Conservation (phyloP, 2,797 vertebrate genomes). For the Ibycter americanus region DNA sequence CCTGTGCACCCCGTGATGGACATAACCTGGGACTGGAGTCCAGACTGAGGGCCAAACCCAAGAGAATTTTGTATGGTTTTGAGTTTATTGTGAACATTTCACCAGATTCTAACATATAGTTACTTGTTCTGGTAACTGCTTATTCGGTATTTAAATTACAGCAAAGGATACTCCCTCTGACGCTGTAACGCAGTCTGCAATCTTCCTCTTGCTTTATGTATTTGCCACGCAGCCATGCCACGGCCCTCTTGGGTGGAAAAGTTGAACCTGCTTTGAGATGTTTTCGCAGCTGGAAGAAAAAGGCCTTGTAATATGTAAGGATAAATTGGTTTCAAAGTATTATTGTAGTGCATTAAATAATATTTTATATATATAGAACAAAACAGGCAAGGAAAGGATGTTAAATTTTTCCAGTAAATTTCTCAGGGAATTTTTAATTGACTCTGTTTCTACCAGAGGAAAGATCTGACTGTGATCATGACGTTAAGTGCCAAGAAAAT, state of each 20-base stretch:
- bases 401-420: neutral
- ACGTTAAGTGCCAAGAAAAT: neutral
- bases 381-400: neutral
- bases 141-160: neutral
- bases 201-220: neutral
- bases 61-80: neutral
- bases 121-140: neutral
- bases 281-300: constrained; percentile 21
- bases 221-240: neutral
- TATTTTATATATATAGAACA: neutral
- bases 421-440: neutral
- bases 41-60: neutral
- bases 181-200: fast-evolving
- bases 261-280: neutral
- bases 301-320: neutral
- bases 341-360: neutral
- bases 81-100: neutral
- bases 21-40: neutral
- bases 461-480: neutral
- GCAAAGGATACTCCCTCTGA: neutral
- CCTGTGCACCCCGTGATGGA: fast-evolving
- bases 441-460: neutral
- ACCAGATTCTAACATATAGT: neutral
- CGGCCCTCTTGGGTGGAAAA: neutral
- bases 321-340: neutral